Evolutionary conservation across 2,888 invertebrate genomes (phyloP).

Genomic region (Tiliacea citrago): DNA sequence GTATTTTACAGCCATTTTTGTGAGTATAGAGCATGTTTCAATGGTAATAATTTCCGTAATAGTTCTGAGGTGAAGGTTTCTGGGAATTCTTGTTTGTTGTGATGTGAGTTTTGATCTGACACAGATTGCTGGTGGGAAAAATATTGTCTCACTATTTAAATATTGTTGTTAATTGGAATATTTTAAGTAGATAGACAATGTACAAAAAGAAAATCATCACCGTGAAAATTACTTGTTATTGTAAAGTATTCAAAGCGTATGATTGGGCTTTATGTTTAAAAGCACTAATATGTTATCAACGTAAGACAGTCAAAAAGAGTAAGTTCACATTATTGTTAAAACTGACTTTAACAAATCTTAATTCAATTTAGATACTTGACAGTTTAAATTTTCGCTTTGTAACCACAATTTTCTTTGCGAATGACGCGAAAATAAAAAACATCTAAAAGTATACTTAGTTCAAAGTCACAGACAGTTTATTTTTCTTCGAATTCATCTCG

Average conservation of each 20-base stretch:
- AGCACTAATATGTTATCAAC: not conserved
- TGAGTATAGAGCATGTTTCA: constrained; percentile 3
- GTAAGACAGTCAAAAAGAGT: not conserved
- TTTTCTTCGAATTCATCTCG: constrained; percentile 27
- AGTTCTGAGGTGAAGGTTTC: not conserved
- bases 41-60: constrained; percentile 22
- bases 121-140: not conserved
- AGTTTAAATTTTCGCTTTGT: not conserved
- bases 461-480: constrained; percentile 3
- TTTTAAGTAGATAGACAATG: not conserved
- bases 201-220: not conserved
- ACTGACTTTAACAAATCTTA: not conserved
- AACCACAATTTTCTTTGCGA: not conserved
- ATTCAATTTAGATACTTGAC: not conserved
- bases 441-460: not conserved
- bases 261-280: not conserved
- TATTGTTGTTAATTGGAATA: too few species aligned
- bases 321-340: not conserved
- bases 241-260: not conserved
- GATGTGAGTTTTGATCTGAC: not conserved
- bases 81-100: not conserved
- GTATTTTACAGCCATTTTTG: constrained; percentile 12
- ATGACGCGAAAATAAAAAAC: constrained; percentile 3
- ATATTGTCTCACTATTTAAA: not conserved
- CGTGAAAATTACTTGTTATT: not conserved